A percentile compares a stretch with the other conserved stretches of the same genome.
Evolutionary conservation across 2,113 vertebrate genomes (phyloP).

Genomic region (Semnornis frantzii): DNA sequence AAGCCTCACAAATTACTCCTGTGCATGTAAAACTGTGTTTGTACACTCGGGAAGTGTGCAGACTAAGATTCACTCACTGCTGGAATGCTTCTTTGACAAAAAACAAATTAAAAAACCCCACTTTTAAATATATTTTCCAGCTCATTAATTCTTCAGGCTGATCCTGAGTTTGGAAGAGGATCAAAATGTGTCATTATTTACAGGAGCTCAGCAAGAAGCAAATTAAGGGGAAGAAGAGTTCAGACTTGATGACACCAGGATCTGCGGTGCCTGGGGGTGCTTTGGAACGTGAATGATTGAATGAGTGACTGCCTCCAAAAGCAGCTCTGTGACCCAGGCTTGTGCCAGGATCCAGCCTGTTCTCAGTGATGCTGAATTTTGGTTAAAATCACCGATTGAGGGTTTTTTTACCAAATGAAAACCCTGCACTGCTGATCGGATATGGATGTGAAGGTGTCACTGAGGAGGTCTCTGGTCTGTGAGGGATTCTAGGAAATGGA

Average conservation of each 20-base stretch:
- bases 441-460: not conserved
- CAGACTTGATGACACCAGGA: not conserved
- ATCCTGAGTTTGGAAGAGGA: not conserved
- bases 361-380: rapidly evolving
- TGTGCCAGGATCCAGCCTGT: not conserved
- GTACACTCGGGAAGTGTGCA: not conserved
- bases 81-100: not conserved
- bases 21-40: not conserved
- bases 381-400: not conserved
- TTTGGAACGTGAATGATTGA: not conserved
- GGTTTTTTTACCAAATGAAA: not conserved
- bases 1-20: not conserved
- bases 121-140: not conserved
- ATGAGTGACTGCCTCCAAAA: not conserved
- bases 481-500: not conserved
- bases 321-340: not conserved
- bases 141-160: not conserved
- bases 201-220: not conserved
- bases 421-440: not conserved
- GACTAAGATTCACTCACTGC: not conserved
- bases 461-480: not conserved
- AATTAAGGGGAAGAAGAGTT: not conserved
- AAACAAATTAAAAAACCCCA: too few relatives aligned
- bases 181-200: not conserved
- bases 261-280: not conserved